Percentiles rank a stretch among this genome's conserved stretches.
Evolutionary conservation across 2,113 vertebrate species (phyloP).

Genomic region (Larimichthys crocea): DNA sequence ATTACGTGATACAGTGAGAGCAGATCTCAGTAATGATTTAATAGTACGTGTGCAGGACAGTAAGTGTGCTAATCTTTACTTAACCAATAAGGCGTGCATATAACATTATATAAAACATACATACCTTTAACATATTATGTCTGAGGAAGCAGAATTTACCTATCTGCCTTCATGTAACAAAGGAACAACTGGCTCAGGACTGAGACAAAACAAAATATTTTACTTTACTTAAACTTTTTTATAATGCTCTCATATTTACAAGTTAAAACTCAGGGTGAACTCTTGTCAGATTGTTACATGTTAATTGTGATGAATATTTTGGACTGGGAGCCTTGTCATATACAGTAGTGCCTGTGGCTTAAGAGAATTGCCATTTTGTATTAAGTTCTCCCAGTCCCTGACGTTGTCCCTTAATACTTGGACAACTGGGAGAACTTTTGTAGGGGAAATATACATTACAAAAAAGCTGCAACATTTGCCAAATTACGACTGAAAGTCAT

Average conservation of each 20-base stretch:
- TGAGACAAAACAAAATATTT: background rate
- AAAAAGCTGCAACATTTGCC: background rate
- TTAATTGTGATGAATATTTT: background rate
- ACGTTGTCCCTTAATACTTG: background rate
- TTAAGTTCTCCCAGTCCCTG: background rate
- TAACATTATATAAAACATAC: background rate
- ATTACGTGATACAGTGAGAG: too few relatives aligned
- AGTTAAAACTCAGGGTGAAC: background rate
- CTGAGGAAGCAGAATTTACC: background rate
- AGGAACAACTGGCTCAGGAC: background rate
- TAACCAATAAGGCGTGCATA: background rate
- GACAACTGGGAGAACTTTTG: background rate
- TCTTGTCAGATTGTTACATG: background rate
- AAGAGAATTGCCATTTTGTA: background rate
- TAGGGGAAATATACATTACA: background rate
- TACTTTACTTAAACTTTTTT: background rate
- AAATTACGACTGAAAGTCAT: background rate
- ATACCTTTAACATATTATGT: background rate
- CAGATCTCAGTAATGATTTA: background rate
- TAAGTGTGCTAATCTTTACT: background rate
- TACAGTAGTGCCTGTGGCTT: background rate
- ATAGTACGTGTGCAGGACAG: background rate
- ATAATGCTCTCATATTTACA: background rate
- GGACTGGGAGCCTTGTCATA: background rate
- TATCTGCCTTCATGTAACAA: background rate